Percentiles rank a stretch among this genome's conserved stretches.
Evolutionary conservation across 2,113 vertebrate genomes (phyloP).

Genomic region (Chionomys nivalis): DNA sequence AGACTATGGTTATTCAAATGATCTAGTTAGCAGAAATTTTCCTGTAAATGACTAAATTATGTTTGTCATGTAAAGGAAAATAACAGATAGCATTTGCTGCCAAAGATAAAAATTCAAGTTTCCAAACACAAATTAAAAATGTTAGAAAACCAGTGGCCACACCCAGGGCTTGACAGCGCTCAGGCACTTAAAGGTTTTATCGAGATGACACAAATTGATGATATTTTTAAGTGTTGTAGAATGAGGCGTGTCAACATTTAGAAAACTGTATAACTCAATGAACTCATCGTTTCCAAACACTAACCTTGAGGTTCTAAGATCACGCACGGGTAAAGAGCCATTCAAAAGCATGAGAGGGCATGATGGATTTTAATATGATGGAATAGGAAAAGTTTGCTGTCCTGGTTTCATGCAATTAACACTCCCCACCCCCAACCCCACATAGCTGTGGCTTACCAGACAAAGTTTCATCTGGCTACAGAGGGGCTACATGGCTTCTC

Average conservation of each 20-base stretch:
- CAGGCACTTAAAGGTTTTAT: not conserved
- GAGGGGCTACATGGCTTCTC: too few species aligned
- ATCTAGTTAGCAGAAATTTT: conserved; percentile 41
- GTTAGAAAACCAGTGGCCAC: conserved; percentile 38
- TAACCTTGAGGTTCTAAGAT: not conserved
- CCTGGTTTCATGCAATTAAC: not conserved
- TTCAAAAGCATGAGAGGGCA: not conserved
- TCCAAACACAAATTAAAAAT: conserved; percentile 53
- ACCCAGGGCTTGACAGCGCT: not conserved
- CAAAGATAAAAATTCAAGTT: conserved; percentile 65
- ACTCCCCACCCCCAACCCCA: too few species aligned
- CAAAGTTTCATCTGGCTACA: too few species aligned
- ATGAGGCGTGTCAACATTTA: not conserved
- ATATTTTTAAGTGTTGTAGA: not conserved
- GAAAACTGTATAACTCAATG: not conserved
- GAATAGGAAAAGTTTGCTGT: not conserved
- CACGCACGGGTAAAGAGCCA: not conserved
- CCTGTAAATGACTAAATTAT: conserved; percentile 51
- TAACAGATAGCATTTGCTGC: conserved; percentile 56
- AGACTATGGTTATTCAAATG: conserved; percentile 58
- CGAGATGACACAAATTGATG: conserved; percentile 6
- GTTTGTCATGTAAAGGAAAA: conserved; percentile 48
- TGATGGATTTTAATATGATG: not conserved
- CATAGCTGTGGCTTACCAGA: too few species aligned
- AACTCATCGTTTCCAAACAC: conserved; percentile 36